Evolutionary conservation across 2,797 vertebrate genomes (phyloP).

Genomic region (Coilia nasus): DNA sequence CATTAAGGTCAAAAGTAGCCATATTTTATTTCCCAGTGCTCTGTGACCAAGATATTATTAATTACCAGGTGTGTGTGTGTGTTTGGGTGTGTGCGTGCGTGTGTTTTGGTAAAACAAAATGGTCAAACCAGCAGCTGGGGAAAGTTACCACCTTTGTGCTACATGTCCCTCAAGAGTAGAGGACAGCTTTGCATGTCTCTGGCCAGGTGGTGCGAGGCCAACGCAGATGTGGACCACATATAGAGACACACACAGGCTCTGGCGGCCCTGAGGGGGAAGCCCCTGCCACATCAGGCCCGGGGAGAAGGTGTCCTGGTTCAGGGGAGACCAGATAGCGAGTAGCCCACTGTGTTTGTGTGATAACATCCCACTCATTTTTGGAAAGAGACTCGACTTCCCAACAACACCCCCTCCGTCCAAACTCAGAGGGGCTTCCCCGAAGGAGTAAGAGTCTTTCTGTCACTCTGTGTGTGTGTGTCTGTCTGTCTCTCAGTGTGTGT

Average conservation of each 20-base stretch:
- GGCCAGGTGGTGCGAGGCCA: constrained; percentile 1
- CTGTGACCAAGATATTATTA: not conserved
- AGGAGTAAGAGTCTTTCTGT: constrained; percentile 31
- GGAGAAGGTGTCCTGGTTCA: constrained; percentile 43
- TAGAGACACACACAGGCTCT: not conserved
- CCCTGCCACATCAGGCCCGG: constrained; percentile 32
- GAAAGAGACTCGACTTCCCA: constrained; percentile 57
- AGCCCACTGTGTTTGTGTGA: constrained; percentile 44
- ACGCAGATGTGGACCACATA: constrained; percentile 34
- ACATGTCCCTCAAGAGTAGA: not conserved
- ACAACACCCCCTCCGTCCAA: constrained; percentile 52
- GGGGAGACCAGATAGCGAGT: constrained; percentile 26
- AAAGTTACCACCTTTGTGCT: no score
- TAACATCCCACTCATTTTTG: constrained; percentile 57
- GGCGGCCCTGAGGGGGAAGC: constrained; percentile 35
- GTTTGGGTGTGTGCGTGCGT: no score
- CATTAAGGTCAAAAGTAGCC: not conserved
- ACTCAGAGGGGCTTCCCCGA: constrained; percentile 48
- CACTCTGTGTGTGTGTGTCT: not conserved
- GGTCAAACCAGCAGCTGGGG: no score
- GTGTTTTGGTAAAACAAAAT: no score
- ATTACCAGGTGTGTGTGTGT: no score
- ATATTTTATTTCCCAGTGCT: not conserved
- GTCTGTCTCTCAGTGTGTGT: not conserved
- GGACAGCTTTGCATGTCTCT: constrained; percentile 32